These are phyloP conservation scores for Timema cristinae DNA, from an alignment of 2,888 invertebrate species.

Conservation along the genomic window DNA sequence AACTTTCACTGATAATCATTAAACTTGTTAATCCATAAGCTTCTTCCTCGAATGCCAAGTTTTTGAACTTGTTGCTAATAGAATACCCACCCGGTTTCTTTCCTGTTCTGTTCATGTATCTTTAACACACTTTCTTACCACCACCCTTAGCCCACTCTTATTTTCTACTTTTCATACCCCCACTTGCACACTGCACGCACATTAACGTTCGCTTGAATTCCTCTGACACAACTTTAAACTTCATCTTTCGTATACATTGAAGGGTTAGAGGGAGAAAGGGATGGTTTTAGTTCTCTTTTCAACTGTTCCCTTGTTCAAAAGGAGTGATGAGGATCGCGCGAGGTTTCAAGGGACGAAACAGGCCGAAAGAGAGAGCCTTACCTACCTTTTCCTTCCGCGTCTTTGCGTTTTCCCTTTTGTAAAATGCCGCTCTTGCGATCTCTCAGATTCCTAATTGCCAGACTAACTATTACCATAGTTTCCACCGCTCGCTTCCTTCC, in stretches of 20 bases:
- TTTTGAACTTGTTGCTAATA: too few relatives aligned
- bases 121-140: not conserved
- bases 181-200: not conserved
- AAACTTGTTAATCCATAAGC: too few relatives aligned
- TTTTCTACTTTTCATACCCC: not conserved
- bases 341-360: too few relatives aligned
- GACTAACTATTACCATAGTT: slow-evolving; percentile 16
- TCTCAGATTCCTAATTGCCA: slow-evolving; percentile 11
- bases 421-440: slow-evolving; percentile 14
- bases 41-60: too few relatives aligned
- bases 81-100: too few relatives aligned
- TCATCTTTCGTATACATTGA: not conserved
- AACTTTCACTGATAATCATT: too few relatives aligned
- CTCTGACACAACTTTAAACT: slow-evolving; percentile 14
- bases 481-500: slow-evolving; percentile 12
- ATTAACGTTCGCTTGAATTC: slow-evolving; percentile 13
- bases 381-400: not conserved
- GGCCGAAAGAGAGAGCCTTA: too few relatives aligned
- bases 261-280: too few relatives aligned
- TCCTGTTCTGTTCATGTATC: too few relatives aligned
- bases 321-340: too few relatives aligned
- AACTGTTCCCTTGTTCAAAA: too few relatives aligned
- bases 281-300: too few relatives aligned
- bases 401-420: slow-evolving; percentile 10
- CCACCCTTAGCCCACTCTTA: not conserved